phyloP scores from a whole-genome alignment of 2,113 vertebrate species.

The Lophochroa leadbeateri region DNA sequence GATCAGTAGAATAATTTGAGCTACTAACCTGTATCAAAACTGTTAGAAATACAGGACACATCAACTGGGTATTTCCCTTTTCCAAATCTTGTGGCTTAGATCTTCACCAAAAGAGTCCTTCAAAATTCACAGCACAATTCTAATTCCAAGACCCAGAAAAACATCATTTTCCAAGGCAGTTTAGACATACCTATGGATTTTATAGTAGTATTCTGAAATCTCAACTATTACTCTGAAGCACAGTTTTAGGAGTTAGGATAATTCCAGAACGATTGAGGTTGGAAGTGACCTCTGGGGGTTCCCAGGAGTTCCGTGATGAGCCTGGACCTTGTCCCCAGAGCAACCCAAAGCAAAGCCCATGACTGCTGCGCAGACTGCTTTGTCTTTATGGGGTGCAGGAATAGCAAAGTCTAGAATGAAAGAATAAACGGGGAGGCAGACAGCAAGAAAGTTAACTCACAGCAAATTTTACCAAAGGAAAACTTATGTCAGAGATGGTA shows the following conservation, averaged over 20 bases:
- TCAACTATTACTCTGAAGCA: neutral
- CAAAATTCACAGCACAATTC: neutral
- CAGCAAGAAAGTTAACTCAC: neutral
- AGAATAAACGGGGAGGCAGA: neutral
- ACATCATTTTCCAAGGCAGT: neutral
- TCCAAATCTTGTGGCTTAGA: neutral
- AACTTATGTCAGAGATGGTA: neutral
- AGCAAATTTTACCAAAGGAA: neutral
- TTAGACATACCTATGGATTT: neutral
- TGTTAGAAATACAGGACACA: neutral
- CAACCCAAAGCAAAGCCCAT: neutral
- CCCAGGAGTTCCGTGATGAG: neutral
- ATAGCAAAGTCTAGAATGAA: neutral
- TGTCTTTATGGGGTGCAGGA: neutral
- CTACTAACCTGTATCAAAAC: neutral
- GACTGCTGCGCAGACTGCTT: fast-evolving
- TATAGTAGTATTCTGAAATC: neutral
- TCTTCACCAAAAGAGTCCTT: neutral
- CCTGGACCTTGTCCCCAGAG: neutral
- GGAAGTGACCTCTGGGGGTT: neutral
- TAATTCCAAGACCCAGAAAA: neutral
- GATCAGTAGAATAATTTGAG: neutral
- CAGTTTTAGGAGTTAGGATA: neutral
- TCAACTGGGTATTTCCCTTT: neutral
- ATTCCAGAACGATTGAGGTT: neutral